Conservation (phyloP, 2,113 vertebrate genomes). For the Centropus unirufus region DNA sequence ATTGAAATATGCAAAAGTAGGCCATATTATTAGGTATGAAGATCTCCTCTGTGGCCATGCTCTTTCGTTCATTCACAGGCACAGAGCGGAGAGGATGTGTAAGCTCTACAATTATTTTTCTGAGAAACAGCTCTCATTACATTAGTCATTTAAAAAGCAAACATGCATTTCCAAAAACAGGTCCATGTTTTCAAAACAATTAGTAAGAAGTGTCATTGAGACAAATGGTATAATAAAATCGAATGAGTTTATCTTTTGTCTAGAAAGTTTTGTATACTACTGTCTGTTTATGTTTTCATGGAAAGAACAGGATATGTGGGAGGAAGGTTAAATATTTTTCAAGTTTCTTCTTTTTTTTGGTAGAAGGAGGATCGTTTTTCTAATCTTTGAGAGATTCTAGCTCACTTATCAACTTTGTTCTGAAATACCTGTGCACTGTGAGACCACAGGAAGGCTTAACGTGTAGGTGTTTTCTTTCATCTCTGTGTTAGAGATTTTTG, state of each 20-base stretch:
- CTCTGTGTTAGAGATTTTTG: neutral
- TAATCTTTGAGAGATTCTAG: neutral
- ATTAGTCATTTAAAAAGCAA: neutral
- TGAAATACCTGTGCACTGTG: neutral
- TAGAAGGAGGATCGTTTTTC: neutral
- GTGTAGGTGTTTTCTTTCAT: neutral
- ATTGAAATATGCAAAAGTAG: neutral
- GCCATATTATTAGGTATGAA: neutral
- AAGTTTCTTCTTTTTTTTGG: neutral
- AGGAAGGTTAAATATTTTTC: neutral
- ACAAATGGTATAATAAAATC: neutral
- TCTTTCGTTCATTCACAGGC: neutral
- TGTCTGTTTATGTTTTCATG: neutral
- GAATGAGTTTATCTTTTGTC: constrained; percentile 4
- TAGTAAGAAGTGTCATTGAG: neutral
- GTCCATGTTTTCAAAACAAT: neutral
- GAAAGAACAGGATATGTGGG: neutral
- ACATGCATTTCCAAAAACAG: neutral
- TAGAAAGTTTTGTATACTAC: neutral
- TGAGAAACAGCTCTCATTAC: neutral
- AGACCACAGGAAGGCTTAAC: neutral
- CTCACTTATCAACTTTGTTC: neutral
- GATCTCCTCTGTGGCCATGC: neutral
- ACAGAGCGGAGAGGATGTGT: neutral
- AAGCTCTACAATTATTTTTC: constrained; percentile 38